phyloP scores from a whole-genome alignment of 1,140 invertebrate species.

The Drosophila yakuba region DNA sequence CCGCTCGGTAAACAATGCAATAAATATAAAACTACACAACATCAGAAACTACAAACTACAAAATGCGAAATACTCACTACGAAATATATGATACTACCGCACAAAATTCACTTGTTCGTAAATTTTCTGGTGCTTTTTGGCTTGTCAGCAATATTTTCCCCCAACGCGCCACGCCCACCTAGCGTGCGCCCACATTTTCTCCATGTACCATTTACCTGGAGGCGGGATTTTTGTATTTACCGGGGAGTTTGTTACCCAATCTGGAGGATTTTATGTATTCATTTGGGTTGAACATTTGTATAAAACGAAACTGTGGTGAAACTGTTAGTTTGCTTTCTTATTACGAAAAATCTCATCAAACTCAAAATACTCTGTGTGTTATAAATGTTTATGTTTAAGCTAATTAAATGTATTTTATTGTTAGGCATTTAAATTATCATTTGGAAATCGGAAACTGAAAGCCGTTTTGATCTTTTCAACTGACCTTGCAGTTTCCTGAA shows the following conservation, averaged over 20 bases:
- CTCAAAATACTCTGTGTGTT: no score
- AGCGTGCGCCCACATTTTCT: constrained; percentile 10
- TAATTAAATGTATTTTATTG: background rate
- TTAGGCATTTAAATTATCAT: no score
- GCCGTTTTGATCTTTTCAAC: background rate
- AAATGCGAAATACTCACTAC: constrained; percentile 14
- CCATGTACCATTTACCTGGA: constrained; percentile 4
- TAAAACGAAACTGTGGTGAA: background rate
- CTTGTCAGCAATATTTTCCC: constrained; percentile 41
- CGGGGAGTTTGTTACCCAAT: constrained; percentile 2
- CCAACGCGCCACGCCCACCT: constrained; percentile 18
- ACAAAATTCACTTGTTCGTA: constrained; percentile 18
- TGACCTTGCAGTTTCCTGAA: constrained; percentile 2
- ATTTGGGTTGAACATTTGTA: constrained; percentile 9
- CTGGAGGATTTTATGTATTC: constrained; percentile 11
- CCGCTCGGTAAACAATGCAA: constrained; percentile 46
- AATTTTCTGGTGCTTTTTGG: constrained; percentile 25
- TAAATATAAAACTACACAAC: constrained; percentile 46
- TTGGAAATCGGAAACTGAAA: background rate
- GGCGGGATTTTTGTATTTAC: constrained; percentile 3
- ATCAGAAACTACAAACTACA: constrained; percentile 16
- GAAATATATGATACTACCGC: constrained; percentile 7
- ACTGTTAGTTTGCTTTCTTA: background rate
- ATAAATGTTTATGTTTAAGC: background rate
- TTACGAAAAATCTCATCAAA: background rate